Conservation (phyloP, 2,797 vertebrate genomes). For the Pyrrhura leucotis region DNA sequence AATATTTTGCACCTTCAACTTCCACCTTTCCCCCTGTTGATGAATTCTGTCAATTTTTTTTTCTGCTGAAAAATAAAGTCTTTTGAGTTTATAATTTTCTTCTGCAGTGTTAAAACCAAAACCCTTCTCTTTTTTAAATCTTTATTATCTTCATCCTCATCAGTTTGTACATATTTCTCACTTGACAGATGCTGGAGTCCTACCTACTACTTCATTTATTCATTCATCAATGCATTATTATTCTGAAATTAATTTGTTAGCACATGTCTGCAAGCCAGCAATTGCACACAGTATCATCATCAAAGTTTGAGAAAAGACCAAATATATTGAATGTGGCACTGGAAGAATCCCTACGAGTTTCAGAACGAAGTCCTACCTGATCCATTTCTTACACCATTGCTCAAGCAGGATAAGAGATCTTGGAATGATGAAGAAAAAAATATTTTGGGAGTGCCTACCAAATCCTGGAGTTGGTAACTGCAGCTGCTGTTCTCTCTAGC, state of each 20-base stretch:
- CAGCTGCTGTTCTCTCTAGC: not conserved
- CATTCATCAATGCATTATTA: not conserved
- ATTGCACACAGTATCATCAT: not conserved
- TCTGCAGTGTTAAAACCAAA: not conserved
- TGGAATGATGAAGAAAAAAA: not conserved
- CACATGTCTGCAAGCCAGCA: not conserved
- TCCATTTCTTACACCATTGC: not conserved
- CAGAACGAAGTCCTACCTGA: not conserved
- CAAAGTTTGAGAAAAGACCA: not conserved
- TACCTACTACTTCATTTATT: not conserved
- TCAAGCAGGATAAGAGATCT: not conserved
- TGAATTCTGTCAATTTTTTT: not conserved
- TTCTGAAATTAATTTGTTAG: not conserved
- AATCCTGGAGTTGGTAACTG: not conserved
- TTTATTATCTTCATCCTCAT: not conserved
- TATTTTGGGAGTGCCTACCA: not conserved
- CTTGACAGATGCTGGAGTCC: not conserved
- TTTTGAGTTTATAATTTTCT: not conserved
- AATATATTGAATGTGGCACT: not conserved
- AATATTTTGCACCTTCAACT: not conserved
- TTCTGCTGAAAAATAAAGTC: not conserved
- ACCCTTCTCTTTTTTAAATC: fast-evolving
- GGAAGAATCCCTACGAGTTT: not conserved
- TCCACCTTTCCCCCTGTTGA: not conserved
- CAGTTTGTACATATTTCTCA: not conserved